Evolutionary conservation across 2,888 invertebrate genomes (phyloP), one percentile per base, ranked within the genome.

Genomic region (Drosophila sordidula): DNA sequence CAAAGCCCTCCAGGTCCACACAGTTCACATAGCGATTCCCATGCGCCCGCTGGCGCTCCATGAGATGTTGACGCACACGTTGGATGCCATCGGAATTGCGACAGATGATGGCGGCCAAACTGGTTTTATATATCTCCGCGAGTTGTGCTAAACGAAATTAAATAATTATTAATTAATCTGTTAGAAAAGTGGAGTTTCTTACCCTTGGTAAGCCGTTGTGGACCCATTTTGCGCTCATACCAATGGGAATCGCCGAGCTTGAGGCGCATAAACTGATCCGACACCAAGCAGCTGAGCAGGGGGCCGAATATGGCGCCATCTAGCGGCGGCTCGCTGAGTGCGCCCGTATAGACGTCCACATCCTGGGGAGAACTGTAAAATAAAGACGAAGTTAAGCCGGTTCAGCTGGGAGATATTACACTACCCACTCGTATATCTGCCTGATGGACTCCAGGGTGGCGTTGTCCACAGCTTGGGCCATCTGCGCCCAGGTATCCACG

Each of bases 281-380:
- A 94, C 47, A 98, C 93, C 69, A 98, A 93, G 87, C 98, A 98
- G 16, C 95, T 95, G 56, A 98, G 94, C 1, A 97, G 96, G 0
- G 98, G 96, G 0, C 98, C 98, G 52, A 98, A 94, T 18, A 97
- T 94, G 1, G 96, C 95, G 3, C 94, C 96, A 80, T 93, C 92
- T 59, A 93, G 88, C 0, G 96, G 96, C 9, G 94, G 93, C 90
- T 98, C 98, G 12, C 97, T 96, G 39, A 98, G 90, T 0, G 96
- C 96, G 0, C 98, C 98, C 1, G 97, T 96, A 92, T 97, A 98
- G 29, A 98, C 91, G 91, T 98, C 98, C 32, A 98, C 95, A 91
- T 98, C 98, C 5, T 96, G 95, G 0, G 97, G 96, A 32, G 93
- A 91, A 22, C 95, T 95, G 78, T 2, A 0, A 18, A 5, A 4